Percentiles rank a stretch among this genome's conserved stretches.
Conservation (phyloP, 2,113 vertebrate genomes). For the Hassar affinis region DNA sequence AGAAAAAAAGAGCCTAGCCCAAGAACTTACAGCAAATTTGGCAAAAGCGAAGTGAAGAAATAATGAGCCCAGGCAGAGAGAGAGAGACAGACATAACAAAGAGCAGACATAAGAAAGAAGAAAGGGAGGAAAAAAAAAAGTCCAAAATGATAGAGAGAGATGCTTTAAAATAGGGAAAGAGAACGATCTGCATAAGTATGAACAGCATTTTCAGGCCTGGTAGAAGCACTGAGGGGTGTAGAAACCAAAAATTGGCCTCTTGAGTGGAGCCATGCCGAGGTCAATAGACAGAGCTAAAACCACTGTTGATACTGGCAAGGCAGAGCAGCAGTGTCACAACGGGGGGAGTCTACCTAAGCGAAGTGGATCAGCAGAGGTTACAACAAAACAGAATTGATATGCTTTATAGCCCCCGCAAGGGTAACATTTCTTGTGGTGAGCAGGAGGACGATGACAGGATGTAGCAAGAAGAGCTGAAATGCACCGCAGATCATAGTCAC, state of each 20-base stretch:
- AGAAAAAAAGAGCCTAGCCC: neutral
- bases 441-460: slow-evolving; percentile 46
- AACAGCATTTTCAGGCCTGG: slow-evolving; percentile 41
- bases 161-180: slow-evolving; percentile 1
- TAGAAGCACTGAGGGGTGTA: slow-evolving; percentile 26
- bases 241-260: slow-evolving; percentile 46
- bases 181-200: slow-evolving; percentile 18
- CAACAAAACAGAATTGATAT: slow-evolving; percentile 52
- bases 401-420: slow-evolving; percentile 49
- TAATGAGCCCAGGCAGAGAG: neutral
- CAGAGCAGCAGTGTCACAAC: slow-evolving; percentile 43
- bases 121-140: slow-evolving; percentile 22
- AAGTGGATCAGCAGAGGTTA: slow-evolving; percentile 52
- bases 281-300: slow-evolving; percentile 46
- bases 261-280: slow-evolving; percentile 47
- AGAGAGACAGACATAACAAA: slow-evolving; percentile 8
- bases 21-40: neutral
- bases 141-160: slow-evolving; percentile 18
- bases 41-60: neutral
- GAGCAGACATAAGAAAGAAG: slow-evolving; percentile 25
- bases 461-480: slow-evolving; percentile 28
- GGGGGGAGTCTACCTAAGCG: slow-evolving; percentile 47
- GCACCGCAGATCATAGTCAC: slow-evolving; percentile 40
- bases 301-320: slow-evolving; percentile 55
- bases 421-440: slow-evolving; percentile 50